Base-by-base conservation (phyloP, 1,140 invertebrate species). In the Cydia amplana region DNA sequence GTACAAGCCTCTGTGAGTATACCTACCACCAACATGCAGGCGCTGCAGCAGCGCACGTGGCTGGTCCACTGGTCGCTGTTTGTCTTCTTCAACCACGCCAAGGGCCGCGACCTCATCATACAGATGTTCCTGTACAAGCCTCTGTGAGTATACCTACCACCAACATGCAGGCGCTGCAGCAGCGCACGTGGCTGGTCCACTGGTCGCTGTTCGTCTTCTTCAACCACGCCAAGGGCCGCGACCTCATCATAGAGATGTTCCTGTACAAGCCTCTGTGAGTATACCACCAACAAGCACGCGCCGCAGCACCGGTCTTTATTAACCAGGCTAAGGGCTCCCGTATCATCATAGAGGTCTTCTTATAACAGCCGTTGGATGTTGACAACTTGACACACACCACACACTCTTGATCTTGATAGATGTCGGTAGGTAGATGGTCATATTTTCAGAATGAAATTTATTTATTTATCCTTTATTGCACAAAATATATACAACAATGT, bases 181-280 rank as follows among this genome's bases (percentile, higher is more conserved):
- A 99, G 89, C 95, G 99, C 99, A n/a, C n/a, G n/a, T n/a, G n/a
- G n/a, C n/a, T n/a, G n/a, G n/a, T n/a, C n/a, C n/a, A n/a, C 92
- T 99, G 99, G 99, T 98, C 98, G 82, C 94, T 99, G 16, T 99
- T 99, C 93, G 98, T 99, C 0, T 99, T 99, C 92, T 99, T 99
- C 94, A 99, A 99, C 93, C 98, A 99, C 88, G 95, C 97, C 0
- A 99, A n/a, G n/a, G 98, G 98, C 25, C 94, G 97, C 74, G 98
- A 99, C 89, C 94, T 99, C 6, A 98, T 99, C 76, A 99, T 99
- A 83, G 99, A 99, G 83, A 98, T 99, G 96, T 99, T 99, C 87
- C 93, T 99, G n/a, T 98, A 99, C 87, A 96, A 98, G 85, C 97
- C 25, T 25, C 25, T 25, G 25, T 25, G 3, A 25, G 25, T 25